These are phyloP conservation scores for Balaeniceps rex DNA, from an alignment of 2,113 vertebrate species.

Conservation along the genomic window DNA sequence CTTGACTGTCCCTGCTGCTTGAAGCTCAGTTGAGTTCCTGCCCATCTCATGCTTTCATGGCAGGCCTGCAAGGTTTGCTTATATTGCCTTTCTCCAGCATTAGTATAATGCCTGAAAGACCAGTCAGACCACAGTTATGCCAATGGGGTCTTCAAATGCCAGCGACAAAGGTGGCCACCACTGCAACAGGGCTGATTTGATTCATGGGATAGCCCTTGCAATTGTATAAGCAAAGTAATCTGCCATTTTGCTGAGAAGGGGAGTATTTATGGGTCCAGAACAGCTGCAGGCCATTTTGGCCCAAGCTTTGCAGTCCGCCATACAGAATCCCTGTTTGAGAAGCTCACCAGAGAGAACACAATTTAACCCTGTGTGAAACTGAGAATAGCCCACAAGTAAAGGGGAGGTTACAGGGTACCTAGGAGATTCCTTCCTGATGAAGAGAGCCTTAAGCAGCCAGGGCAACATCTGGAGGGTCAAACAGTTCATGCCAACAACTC, in stretches of 20 bases:
- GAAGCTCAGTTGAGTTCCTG: background rate
- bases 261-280: background rate
- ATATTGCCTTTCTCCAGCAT: background rate
- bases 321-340: background rate
- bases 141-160: background rate
- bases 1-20: background rate
- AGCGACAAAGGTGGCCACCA: background rate
- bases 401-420: background rate
- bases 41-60: background rate
- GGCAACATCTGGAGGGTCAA: background rate
- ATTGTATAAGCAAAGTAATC: background rate
- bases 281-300: background rate
- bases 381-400: background rate
- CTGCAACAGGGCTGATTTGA: background rate
- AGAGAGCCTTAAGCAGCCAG: background rate
- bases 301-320: background rate
- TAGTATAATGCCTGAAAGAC: background rate
- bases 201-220: background rate
- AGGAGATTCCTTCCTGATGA: background rate
- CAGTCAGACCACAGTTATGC: background rate
- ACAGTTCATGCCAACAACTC: background rate
- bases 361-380: background rate
- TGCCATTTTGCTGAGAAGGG: background rate
- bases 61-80: background rate
- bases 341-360: background rate